Percentiles rank a stretch among this genome's conserved stretches.
Conservation (phyloP, 2,888 invertebrate species). For the Lycia hirtaria region DNA sequence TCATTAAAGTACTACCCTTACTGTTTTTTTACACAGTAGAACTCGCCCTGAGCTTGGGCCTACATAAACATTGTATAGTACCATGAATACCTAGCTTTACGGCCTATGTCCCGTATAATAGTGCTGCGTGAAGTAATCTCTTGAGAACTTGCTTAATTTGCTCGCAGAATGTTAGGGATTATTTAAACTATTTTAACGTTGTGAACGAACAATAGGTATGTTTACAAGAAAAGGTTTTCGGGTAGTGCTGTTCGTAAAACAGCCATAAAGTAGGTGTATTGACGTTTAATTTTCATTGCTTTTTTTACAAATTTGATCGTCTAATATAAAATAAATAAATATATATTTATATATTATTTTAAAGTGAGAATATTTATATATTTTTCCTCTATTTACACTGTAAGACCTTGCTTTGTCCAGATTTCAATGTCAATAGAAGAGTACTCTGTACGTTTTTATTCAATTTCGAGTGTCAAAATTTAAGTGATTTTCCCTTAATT, state of each 20-base stretch:
- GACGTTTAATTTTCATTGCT: not conserved
- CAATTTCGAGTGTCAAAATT: no score
- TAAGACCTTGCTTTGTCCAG: no score
- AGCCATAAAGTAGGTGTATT: not conserved
- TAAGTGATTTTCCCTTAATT: no score
- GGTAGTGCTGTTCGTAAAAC: not conserved
- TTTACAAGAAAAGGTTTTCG: constrained; percentile 8
- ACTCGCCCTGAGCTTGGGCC: constrained; percentile 7
- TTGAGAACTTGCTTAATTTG: constrained; percentile 28
- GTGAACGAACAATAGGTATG: constrained; percentile 14
- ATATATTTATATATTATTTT: no score
- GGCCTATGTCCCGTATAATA: constrained; percentile 35
- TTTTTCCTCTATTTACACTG: no score
- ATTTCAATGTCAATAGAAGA: no score
- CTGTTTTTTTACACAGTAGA: not conserved
- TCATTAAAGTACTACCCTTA: not conserved
- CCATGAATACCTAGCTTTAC: constrained; percentile 38
- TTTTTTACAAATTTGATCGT: not conserved
- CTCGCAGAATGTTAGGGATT: constrained; percentile 24
- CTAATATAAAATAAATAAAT: no score
- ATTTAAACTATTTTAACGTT: constrained; percentile 27
- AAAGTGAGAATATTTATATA: no score
- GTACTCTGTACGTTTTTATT: no score
- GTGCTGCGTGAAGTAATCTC: constrained; percentile 29
- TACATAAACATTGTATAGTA: constrained; percentile 35